These are phyloP conservation scores for Eupithecia tripunctaria DNA, from an alignment of 2,888 invertebrate species.

Conservation along the genomic window DNA sequence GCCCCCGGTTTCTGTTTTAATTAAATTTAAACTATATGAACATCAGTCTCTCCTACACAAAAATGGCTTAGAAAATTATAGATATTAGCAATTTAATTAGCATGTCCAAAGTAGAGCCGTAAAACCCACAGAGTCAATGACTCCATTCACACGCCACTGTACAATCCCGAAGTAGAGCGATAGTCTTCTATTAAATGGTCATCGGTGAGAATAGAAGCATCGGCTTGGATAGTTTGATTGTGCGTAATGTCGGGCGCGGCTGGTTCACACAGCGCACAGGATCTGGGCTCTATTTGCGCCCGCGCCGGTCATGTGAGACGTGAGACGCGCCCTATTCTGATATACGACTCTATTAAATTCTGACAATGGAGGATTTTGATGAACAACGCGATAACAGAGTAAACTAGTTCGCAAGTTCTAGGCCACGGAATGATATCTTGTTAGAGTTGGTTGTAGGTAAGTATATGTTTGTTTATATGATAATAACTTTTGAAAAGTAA, in stretches of 20 bases:
- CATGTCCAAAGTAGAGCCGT: slow-evolving; percentile 24
- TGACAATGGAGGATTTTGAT: slow-evolving; percentile 41
- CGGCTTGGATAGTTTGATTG: slow-evolving; percentile 55
- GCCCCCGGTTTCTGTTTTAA: too few relatives aligned
- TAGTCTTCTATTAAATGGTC: slow-evolving; percentile 46
- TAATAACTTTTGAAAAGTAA: neutral
- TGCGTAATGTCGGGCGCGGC: slow-evolving; percentile 63
- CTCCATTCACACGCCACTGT: slow-evolving; percentile 42
- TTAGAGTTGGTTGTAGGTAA: neutral
- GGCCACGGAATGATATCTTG: slow-evolving; percentile 1
- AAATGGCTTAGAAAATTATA: slow-evolving; percentile 18
- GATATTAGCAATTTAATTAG: slow-evolving; percentile 31
- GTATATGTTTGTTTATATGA: neutral
- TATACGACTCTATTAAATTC: slow-evolving; percentile 51
- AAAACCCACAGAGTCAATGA: slow-evolving; percentile 37
- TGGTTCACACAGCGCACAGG: slow-evolving; percentile 75
- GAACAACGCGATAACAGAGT: slow-evolving; percentile 33
- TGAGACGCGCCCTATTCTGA: slow-evolving; percentile 62
- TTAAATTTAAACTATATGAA: too few relatives aligned
- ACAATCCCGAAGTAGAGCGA: slow-evolving; percentile 34
- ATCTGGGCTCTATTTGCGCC: slow-evolving; percentile 82
- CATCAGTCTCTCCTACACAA: too few relatives aligned
- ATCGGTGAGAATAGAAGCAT: slow-evolving; percentile 37
- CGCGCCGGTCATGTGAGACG: slow-evolving; percentile 71
- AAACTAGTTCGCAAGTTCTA: slow-evolving; percentile 26